Conservation (phyloP, 2,113 vertebrate species). For the Cephalopholis sonnerati region DNA sequence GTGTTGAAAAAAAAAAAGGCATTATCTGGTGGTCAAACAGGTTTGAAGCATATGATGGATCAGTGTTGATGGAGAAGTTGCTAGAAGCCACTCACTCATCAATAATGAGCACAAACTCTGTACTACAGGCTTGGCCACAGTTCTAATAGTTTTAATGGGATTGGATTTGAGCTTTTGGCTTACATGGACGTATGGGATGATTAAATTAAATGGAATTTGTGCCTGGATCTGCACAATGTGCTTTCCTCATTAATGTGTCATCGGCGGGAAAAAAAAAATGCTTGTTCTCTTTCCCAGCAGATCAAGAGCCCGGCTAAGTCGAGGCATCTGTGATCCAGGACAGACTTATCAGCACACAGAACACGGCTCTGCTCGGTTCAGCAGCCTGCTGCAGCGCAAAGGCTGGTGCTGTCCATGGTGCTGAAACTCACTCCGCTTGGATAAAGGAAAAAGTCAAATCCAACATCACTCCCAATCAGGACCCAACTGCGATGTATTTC, state of each 20-base stretch:
- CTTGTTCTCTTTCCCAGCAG: slow-evolving; percentile 24
- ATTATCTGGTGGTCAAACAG: slow-evolving; percentile 25
- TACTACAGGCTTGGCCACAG: slow-evolving; percentile 30
- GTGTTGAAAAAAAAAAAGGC: slow-evolving; percentile 10
- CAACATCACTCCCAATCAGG: neutral
- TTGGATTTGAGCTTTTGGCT: slow-evolving; percentile 51
- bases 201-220: slow-evolving; percentile 60
- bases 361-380: slow-evolving; percentile 42
- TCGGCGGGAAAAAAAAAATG: neutral
- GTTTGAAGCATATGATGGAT: slow-evolving; percentile 37
- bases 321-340: slow-evolving; percentile 51
- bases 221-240: slow-evolving; percentile 43
- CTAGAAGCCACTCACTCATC: slow-evolving; percentile 44
- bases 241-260: slow-evolving; percentile 54
- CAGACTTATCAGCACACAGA: slow-evolving; percentile 64
- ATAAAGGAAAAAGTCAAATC: slow-evolving; percentile 3
- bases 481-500: neutral
- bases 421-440: slow-evolving; percentile 64
- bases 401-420: slow-evolving; percentile 78
- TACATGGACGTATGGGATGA: slow-evolving; percentile 50
- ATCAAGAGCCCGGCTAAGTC: slow-evolving; percentile 45
- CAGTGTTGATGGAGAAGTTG: slow-evolving; percentile 51
- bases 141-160: slow-evolving; percentile 60
- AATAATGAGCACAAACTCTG: slow-evolving; percentile 28
- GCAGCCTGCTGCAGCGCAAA: slow-evolving; percentile 46